Evolutionary conservation across 2,888 invertebrate species (phyloP), one percentile per base, ranked within the genome.

Genomic region (Oxystoma pomonae): DNA sequence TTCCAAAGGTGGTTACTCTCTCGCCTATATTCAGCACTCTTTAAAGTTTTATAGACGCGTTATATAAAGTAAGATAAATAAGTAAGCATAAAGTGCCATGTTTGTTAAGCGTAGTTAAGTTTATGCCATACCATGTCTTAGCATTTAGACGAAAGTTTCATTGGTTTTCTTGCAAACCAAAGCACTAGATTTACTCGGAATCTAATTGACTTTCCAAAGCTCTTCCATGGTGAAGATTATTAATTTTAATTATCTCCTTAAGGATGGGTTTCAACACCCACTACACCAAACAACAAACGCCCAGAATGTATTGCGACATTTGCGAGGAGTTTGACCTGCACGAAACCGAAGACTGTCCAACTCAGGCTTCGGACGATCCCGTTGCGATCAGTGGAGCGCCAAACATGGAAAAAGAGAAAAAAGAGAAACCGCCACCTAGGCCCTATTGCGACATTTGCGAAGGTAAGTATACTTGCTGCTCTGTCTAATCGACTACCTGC

Each of bases 271-370:
- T 71, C 57, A 71, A 67, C 19, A 5, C 67, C 7, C 66, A 67
- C 20, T 20, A 49, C 50, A 58, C 60, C 20, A 71, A 65, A 52
- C 70, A 71, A 68, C 60, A 67, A 16, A 87, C 94, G 1, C 94
- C 94, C 53, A 89, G 98, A 20, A 81, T 92, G 75, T 98, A 94
- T 84, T 98, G 98, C 85, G 98, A 98, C 84, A 98, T 97, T 74
- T 98, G 98, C 81, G 98, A 98, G 82, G 86, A 89, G 78, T 98
- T 98, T 82, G 98, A 98, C 82, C 84, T 90, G 62, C 98, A 98
- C 78, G 97, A 98, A 80, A 98, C 98, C 0, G 98, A 98, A 79
- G 98, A 98, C 77, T 98, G 98, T 78, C 96, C 97, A 35, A 83
- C 87, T 57, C 97, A 97, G 81, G 87, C 87, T 17, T 85, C 83